A percentile compares a stretch with the other conserved stretches of the same genome.
Conservation (phyloP, 37 sponge, comb jelly and placozoan species). For the Theonella swinhoei region DNA sequence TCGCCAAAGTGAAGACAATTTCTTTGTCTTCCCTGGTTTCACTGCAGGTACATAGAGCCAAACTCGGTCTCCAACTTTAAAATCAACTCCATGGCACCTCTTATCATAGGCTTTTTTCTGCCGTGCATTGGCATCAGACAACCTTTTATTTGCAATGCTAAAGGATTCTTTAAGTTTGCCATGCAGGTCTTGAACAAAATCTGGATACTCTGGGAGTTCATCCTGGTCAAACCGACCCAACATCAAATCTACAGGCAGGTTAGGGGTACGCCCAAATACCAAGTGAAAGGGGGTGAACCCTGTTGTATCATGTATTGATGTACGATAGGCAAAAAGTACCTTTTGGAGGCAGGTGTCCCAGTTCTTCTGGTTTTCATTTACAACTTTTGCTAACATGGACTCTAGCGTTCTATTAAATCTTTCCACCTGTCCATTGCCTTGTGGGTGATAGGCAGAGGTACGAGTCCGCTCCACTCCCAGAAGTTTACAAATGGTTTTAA, state of each 20-base stretch:
- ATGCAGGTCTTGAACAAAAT: slow-evolving; percentile 30
- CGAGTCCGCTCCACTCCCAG: slow-evolving; percentile 14
- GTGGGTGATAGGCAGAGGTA: slow-evolving; percentile 43
- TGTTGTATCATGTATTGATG: slow-evolving; percentile 43
- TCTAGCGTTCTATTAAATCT: slow-evolving; percentile 50
- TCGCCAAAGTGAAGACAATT: slow-evolving; percentile 39
- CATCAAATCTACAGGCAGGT: not conserved
- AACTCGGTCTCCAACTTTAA: slow-evolving; percentile 35
- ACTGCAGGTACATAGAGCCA: slow-evolving; percentile 58
- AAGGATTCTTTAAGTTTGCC: slow-evolving; percentile 17
- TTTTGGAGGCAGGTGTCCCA: slow-evolving; percentile 46
- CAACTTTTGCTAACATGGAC: slow-evolving; percentile 50
- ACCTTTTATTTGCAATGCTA: not conserved
- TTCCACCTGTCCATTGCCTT: slow-evolving; percentile 56
- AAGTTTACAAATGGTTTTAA: slow-evolving; percentile 5
- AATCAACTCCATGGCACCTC: not conserved
- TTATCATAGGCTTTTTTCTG: slow-evolving; percentile 10
- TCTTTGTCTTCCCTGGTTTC: slow-evolving; percentile 30
- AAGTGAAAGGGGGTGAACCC: slow-evolving; percentile 28
- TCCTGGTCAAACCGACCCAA: not conserved
- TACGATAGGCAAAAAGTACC: slow-evolving; percentile 30
- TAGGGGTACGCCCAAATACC: not conserved
- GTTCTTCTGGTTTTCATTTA: slow-evolving; percentile 45
- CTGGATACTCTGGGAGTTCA: slow-evolving; percentile 1
- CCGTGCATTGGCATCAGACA: not conserved